Evolutionary conservation across 2,888 invertebrate genomes (phyloP).

Genomic region (Hetaerina titia): DNA sequence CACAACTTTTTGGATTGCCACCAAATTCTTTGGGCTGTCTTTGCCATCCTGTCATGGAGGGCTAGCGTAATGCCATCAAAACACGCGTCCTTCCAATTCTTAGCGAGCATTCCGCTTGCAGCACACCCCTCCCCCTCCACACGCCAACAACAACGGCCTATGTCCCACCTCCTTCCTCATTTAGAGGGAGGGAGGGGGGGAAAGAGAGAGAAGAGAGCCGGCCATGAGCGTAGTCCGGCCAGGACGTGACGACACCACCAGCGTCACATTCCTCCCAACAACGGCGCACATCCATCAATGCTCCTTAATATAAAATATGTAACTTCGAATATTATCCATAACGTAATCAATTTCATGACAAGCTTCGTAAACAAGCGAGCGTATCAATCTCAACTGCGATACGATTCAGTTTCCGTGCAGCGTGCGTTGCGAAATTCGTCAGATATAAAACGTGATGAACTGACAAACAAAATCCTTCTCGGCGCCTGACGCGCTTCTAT

Average conservation of each 20-base stretch:
- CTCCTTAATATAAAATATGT: neutral
- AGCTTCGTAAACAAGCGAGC: slow-evolving; percentile 33
- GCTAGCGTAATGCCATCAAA: neutral
- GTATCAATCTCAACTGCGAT: neutral
- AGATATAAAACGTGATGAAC: neutral
- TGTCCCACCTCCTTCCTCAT: slow-evolving; percentile 33
- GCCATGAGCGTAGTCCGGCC: neutral
- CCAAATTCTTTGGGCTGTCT: neutral
- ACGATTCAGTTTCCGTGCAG: neutral
- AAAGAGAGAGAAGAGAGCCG: neutral
- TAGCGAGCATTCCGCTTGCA: neutral
- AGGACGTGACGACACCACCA: slow-evolving; percentile 7
- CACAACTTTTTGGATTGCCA: neutral
- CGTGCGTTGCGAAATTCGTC: slow-evolving; percentile 21
- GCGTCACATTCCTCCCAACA: neutral
- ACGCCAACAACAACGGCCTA: neutral
- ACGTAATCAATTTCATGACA: slow-evolving; percentile 43
- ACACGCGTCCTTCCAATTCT: slow-evolving; percentile 16
- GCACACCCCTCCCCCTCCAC: neutral
- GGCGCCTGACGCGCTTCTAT: neutral
- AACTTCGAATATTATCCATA: slow-evolving; percentile 33
- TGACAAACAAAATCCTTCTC: slow-evolving; percentile 24
- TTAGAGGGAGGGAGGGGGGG: neutral
- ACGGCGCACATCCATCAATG: slow-evolving; percentile 44
- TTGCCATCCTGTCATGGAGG: neutral